Conservation (phyloP, 2,888 invertebrate genomes). For the Artemia sinica region DNA sequence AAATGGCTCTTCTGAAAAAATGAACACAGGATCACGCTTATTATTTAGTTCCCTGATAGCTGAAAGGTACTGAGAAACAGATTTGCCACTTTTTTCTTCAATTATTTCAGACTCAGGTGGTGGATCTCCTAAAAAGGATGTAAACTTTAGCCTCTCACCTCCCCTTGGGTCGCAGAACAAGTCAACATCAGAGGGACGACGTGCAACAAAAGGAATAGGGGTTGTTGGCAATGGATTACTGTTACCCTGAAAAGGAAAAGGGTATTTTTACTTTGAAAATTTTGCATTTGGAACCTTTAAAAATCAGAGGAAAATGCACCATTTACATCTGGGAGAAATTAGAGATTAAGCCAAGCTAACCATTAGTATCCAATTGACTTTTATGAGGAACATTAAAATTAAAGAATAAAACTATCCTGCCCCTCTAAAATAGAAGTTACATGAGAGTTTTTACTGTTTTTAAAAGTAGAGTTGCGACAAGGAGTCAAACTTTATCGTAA, state of each 20-base stretch:
- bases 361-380: no score
- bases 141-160: neutral
- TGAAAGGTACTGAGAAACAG: slow-evolving; percentile 7
- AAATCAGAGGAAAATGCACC: no score
- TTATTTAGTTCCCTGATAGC: neutral
- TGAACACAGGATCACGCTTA: neutral
- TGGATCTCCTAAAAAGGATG: neutral
- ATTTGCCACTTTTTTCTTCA: neutral
- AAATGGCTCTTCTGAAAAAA: neutral
- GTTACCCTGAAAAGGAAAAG: neutral
- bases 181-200: neutral
- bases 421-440: no score
- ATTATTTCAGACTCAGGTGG: neutral
- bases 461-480: no score
- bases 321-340: no score
- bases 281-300: no score
- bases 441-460: no score
- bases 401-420: no score
- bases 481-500: no score
- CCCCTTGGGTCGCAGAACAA: neutral
- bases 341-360: no score
- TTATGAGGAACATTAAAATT: no score
- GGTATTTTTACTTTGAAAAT: neutral
- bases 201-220: neutral
- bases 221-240: neutral